A percentile compares a stretch with the other conserved stretches of the same genome.
Evolutionary conservation across 2,888 invertebrate genomes (phyloP).

Genomic region (Anticlea derivata): DNA sequence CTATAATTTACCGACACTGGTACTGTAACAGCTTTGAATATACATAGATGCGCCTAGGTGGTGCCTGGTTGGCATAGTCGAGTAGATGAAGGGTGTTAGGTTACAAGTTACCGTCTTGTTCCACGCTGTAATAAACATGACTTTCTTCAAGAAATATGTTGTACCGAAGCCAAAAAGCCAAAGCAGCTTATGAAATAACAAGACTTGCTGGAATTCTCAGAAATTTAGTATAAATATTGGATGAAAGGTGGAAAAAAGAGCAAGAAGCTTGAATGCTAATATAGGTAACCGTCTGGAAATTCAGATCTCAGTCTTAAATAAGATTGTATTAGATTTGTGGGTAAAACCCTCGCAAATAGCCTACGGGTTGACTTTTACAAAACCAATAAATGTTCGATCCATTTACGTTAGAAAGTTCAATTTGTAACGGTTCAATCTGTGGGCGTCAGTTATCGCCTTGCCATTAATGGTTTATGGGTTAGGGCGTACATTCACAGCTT

Average conservation of each 20-base stretch:
- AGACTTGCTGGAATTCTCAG: not conserved
- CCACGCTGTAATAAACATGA: constrained; percentile 12
- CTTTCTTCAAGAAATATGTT: constrained; percentile 13
- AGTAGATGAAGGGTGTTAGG: constrained; percentile 20
- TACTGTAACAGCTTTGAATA: constrained; percentile 15
- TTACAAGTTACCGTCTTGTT: constrained; percentile 10
- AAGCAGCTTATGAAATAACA: constrained; percentile 5
- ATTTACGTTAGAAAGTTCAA: constrained; percentile 37
- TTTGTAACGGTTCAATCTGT: constrained; percentile 47
- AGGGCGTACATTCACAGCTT: constrained; percentile 28
- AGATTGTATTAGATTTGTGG: constrained; percentile 10
- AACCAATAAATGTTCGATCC: constrained; percentile 30
- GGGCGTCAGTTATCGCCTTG: constrained; percentile 45
- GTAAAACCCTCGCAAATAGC: constrained; percentile 13
- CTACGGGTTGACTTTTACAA: constrained; percentile 25
- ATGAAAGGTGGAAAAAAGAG: no score
- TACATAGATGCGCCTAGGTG: constrained; percentile 7
- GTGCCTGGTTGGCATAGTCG: constrained; percentile 3
- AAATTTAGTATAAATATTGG: not conserved
- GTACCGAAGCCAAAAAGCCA: constrained; percentile 4
- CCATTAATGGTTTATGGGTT: constrained; percentile 46
- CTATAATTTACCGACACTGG: constrained; percentile 7
- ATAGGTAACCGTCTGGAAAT: not conserved
- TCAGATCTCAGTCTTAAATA: constrained; percentile 2
- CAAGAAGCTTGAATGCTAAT: no score